These are phyloP conservation scores for Cyphomyrus discorhynchus DNA, from an alignment of 2,113 vertebrate genomes.

Conservation along the genomic window DNA sequence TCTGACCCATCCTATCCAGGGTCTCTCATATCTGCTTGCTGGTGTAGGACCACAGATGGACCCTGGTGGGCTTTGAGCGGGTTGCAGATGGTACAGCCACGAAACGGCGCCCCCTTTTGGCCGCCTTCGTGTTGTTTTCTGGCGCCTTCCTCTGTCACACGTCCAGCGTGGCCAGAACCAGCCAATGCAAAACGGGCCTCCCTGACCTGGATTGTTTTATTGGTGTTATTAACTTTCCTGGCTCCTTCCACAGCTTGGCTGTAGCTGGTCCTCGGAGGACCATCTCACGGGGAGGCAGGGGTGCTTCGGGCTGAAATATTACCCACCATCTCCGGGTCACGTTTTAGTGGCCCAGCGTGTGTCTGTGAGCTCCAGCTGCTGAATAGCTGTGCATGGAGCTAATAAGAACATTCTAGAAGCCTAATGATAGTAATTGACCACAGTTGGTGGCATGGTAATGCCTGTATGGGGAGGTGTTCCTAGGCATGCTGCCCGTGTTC, in stretches of 20 bases:
- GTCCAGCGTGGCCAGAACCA: not conserved
- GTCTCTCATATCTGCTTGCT: not conserved
- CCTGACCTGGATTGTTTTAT: constrained; percentile 1
- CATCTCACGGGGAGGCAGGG: not conserved
- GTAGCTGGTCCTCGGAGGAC: not conserved
- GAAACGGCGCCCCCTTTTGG: not conserved
- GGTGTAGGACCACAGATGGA: not conserved
- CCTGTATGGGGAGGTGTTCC: not conserved
- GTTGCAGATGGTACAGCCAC: not conserved
- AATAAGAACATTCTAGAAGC: not conserved
- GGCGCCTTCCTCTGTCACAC: not conserved
- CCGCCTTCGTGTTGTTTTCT: not conserved
- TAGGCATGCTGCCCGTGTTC: not conserved
- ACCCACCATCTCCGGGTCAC: not conserved
- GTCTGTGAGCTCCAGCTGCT: not conserved
- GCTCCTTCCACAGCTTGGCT: not conserved
- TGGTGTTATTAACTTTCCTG: constrained; percentile 7
- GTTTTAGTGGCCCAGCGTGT: not conserved
- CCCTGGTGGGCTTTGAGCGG: not conserved
- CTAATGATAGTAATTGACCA: not conserved
- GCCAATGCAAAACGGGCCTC: not conserved
- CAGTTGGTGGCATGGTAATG: not conserved
- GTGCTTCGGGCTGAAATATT: not conserved
- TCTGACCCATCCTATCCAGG: not conserved
- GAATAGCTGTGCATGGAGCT: not conserved